These are phyloP conservation scores for Delia radicum DNA, from an alignment of 1,140 invertebrate species.

Conservation along the genomic window DNA sequence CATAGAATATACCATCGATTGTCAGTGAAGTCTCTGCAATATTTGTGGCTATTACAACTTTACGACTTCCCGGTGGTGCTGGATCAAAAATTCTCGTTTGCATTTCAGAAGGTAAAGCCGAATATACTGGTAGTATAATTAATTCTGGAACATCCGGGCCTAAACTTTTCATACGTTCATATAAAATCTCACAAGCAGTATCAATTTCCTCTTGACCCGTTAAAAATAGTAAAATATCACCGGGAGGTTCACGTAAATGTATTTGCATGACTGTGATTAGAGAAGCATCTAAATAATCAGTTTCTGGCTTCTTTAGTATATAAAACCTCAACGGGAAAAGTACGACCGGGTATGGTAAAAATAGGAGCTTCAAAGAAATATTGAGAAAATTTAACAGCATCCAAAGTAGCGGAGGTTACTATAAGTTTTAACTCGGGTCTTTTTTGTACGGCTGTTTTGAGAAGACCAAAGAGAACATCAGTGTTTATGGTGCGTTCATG, in stretches of 20 bases:
- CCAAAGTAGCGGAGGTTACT: constrained; percentile 97
- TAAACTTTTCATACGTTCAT: constrained; percentile 96
- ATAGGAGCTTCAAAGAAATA: constrained; percentile 97
- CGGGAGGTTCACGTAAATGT: constrained; percentile 95
- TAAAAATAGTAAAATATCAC: constrained; percentile 89
- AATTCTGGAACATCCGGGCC: constrained; percentile 97
- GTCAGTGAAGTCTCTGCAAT: constrained; percentile 99
- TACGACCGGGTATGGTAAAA: constrained; percentile 94
- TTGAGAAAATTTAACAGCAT: constrained; percentile 97
- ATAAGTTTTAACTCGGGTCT: constrained; percentile 95
- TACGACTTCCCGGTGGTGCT: constrained; percentile 94
- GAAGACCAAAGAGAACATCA: constrained; percentile 93
- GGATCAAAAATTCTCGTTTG: constrained; percentile 99
- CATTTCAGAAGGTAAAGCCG: constrained; percentile 98
- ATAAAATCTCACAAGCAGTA: constrained; percentile 97
- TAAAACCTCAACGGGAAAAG: constrained; percentile 94
- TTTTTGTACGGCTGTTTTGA: constrained; percentile 84
- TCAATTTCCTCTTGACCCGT: constrained; percentile 99
- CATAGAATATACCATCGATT: constrained; percentile 99
- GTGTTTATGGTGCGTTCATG: constrained; percentile 98
- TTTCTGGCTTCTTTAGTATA: constrained; percentile 99
- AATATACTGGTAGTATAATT: constrained; percentile 98
- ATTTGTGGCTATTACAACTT: constrained; percentile 99
- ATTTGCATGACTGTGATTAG: constrained; percentile 99
- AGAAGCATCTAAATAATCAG: constrained; percentile 97